Base-by-base conservation (phyloP, 2,113 vertebrate genomes). In the Cebidichthys violaceus region DNA sequence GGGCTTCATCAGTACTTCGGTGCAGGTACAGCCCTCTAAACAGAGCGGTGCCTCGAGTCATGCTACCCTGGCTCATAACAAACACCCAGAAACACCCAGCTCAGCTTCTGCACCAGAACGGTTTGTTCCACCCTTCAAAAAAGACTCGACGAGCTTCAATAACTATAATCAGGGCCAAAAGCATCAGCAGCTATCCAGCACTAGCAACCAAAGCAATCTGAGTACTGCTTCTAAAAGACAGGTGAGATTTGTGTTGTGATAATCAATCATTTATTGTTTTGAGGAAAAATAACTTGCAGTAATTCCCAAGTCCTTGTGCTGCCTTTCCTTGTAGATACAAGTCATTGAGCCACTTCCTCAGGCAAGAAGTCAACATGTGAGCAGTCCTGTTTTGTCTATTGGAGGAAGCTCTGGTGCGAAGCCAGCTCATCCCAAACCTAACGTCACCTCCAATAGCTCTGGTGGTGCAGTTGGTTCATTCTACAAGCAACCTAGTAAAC, bases 401-500 rank as follows among this genome's bases (percentile, higher is more conserved):
- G 83, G 71, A 77, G 41, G 71, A 84, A 27, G 10, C 52, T 3
- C 69, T n/a, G 45, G 67, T 50, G 64, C 55, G 9, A 87, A 85
- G 37, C 39, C 88, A 9, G 37, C 67, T 54, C 84, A 86, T 31
- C 43, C 70, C 22, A 91, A 83, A 45, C 59, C 85, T 24, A 55
- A 71, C 29, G 11, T 64, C 22, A 6, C 76, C 20, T 69, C 77
- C 20, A 54, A 10, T 33, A 76, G 47, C 59, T 76, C 87, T 20
- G 69, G 62, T 45, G 90, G 84, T 61, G 68, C 83, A 29, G 20
- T 50, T 14, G 35, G 72, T 29, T 88, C 71, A 2, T 94, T 94
- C 86, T 94, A 93, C 75, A 92, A 91, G 54, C 88, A 85, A 66
- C 20, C 73, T 1, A 85, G 29, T 59, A 92, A 91, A 88, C 68